Evolutionary conservation across 2,113 vertebrate genomes (phyloP), one percentile per base, ranked within the genome.

Genomic region (Syngnathoides biaculeatus): DNA sequence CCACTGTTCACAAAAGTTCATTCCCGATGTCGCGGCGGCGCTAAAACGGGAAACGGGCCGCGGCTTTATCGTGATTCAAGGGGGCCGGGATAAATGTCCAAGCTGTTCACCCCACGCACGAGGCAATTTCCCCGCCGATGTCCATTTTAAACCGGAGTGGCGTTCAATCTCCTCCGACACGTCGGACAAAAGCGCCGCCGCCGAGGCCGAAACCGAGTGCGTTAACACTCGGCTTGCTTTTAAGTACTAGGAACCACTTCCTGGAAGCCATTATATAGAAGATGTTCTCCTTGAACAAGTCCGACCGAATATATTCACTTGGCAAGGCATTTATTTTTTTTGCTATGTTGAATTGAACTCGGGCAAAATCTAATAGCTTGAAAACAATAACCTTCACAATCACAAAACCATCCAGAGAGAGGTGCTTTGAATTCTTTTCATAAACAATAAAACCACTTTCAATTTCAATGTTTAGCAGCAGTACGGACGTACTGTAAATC

Each of bases 121-220:
- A 45, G 39, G 64, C 77, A 69, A 82, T 85, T 79, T 79, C 81
- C 63, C 65, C 59, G 55, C 50, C 14, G 30, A 82, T 72, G 59
- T 74, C 62, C 42, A 47, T 69, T 73, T 78, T 55, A 60, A 78
- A 45, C 64, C 64, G 67, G 42, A 77, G 65, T 80, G 69, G 59
- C 68, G 79, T 70, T 78, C 71, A 60, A 73, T 73, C 77, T 74
- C 53, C 38, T 35, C 69, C 48, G 72, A 87, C 68, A 72, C 68
- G 62, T 11, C 52, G 52, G 65, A 71, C 72, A 75, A 78, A 68
- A 35, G 61, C 67, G 69, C 40, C 40, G 69, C 64, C 67, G 67
- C 59, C 8, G 43, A 64, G 59, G 38, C 38, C 13, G 19, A 61
- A 62, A 42, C n/a, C 13, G 43, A 45, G 14, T 8, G 12, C 43